Evolutionary conservation across 2,888 invertebrate species (phyloP), one percentile per base, ranked within the genome.

Genomic region (Athalia cordata): DNA sequence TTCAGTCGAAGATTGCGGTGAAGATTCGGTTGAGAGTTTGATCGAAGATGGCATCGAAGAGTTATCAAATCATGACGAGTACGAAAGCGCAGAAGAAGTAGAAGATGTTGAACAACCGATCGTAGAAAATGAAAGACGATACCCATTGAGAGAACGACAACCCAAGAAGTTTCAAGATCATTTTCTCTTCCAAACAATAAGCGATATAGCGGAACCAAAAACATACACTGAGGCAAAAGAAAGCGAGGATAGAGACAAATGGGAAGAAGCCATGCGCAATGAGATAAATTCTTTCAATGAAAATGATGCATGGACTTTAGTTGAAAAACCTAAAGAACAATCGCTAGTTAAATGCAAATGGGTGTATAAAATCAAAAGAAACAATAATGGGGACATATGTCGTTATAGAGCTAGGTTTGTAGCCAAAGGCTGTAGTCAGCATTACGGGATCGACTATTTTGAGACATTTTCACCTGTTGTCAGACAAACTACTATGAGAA

Each of bases 291-390:
- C 81, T 52, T 76, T 84, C 13, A 74, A 68, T 45, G 59, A 77
- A 47, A 81, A 84, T 78, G 78, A 82, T 66, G 81, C 83, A 49
- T 85, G 85, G 84, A 80, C 80, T 45, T 62, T 83, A 11, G 81
- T 81, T 45, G 78, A 80, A 45, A 79, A 68, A 68, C 83, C 84
- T 13, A 13, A 5, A 7, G 80, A 81, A 70, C 76, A 68, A 64
- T 80, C 79, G 68, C 78, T 81, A 9, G 81, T 85, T 6, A 80
- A 80, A 72, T 82, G 78, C 29, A 83, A 80, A 68, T 85, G 84
- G 83, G 81, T 82, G 15, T 85, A 82, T 67, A 82, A 81, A 70
- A 79, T 79, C 4, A 85, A 84, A 80, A 82, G 62, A 29, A 77
- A 81, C 61, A 55, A 75, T 61, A 78, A 83, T 77, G 82, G 82